Evolutionary conservation across 2,113 vertebrate genomes (phyloP).

Genomic region (Herpetotheres cachinnans): DNA sequence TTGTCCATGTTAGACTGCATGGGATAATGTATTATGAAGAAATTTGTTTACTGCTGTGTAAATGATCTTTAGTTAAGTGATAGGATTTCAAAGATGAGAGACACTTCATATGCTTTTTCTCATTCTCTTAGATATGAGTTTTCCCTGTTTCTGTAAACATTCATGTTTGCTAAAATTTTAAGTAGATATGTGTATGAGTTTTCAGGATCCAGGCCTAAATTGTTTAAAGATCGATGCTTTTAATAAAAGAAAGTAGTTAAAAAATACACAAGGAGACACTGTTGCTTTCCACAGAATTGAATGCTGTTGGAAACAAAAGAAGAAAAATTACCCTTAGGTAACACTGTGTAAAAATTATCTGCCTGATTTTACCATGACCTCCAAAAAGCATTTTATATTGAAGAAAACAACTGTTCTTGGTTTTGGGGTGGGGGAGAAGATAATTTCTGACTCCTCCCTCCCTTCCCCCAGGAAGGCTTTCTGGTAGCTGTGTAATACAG

Average conservation of each 20-base stretch:
- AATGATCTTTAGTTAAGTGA: not conserved
- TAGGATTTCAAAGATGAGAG: not conserved
- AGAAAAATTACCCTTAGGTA: not conserved
- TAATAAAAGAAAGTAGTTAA: not conserved
- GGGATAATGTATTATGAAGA: not conserved
- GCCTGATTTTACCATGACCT: not conserved
- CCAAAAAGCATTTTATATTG: not conserved
- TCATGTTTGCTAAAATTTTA: not conserved
- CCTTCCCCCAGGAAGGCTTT: not conserved
- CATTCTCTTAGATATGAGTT: not conserved
- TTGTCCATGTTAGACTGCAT: accelerated
- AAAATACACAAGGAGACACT: not conserved
- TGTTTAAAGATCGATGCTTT: not conserved
- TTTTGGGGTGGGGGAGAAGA: not conserved
- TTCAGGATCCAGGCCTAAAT: not conserved
- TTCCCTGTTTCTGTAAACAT: not conserved
- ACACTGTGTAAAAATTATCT: not conserved
- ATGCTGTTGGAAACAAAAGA: not conserved
- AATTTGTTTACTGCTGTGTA: not conserved
- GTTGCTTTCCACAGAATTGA: not conserved
- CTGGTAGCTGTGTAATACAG: not conserved
- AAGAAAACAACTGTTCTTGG: not conserved
- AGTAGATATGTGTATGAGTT: not conserved
- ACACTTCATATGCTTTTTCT: not conserved
- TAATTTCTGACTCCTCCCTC: not conserved